phyloP scores from a whole-genome alignment of 2,888 invertebrate genomes.

The Drosophila rubida region DNA sequence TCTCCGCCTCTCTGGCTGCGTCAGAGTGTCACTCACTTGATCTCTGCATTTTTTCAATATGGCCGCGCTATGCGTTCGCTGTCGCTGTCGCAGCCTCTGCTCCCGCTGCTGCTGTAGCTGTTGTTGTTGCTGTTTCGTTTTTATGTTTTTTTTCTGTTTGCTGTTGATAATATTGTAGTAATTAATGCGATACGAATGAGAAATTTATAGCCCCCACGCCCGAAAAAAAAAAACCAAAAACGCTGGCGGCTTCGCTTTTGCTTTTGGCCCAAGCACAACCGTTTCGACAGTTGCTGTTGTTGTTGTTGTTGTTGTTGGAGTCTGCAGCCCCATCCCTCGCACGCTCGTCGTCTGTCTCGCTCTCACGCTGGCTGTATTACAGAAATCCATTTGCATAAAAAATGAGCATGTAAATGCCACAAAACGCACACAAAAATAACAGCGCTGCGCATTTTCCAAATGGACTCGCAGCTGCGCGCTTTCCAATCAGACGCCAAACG shows the following conservation, averaged over 20 bases:
- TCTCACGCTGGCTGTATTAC: conserved; percentile 18
- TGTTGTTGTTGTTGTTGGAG: too few relatives aligned
- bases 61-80: conserved; percentile 60
- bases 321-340: too few relatives aligned
- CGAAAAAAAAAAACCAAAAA: conserved; percentile 61
- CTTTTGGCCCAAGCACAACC: too few relatives aligned
- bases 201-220: conserved; percentile 84
- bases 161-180: conserved; percentile 79
- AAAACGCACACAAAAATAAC: conserved; percentile 9
- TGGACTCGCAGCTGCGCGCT: conserved; percentile 40
- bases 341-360: too few relatives aligned
- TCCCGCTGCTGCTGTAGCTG: conserved; percentile 28
- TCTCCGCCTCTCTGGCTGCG: background rate
- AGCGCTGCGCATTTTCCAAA: conserved; percentile 46
- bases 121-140: conserved; percentile 44
- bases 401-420: conserved; percentile 70
- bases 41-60: conserved; percentile 64
- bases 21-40: conserved; percentile 2
- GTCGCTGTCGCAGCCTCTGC: conserved; percentile 10
- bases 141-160: conserved; percentile 46
- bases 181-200: conserved; percentile 83
- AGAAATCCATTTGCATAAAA: conserved; percentile 69
- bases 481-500: conserved; percentile 42
- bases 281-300: conserved; percentile 12
- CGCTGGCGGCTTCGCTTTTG: conserved; percentile 46